Percentiles rank a stretch among this genome's conserved stretches.
These are phyloP conservation scores for Ectropis grisescens DNA, from an alignment of 1,140 invertebrate species.

Conservation along the genomic window DNA sequence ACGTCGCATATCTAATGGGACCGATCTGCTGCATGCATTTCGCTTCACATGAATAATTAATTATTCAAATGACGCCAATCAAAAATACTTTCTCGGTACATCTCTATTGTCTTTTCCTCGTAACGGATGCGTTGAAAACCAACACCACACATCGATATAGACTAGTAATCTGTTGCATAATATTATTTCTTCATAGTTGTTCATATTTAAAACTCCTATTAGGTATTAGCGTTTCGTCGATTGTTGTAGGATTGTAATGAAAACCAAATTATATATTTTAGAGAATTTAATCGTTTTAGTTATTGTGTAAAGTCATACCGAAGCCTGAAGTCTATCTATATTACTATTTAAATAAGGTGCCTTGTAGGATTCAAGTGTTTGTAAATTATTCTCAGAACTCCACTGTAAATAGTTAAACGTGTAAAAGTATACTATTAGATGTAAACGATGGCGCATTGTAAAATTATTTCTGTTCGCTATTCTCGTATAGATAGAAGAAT, in stretches of 20 bases:
- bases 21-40: conserved; percentile 57
- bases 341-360: conserved; percentile 65
- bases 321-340: conserved; percentile 61
- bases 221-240: conserved; percentile 58
- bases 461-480: conserved; percentile 39
- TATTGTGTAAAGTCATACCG: conserved; percentile 65
- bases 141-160: conserved; percentile 34
- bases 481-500: conserved; percentile 45
- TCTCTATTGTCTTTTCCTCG: conserved; percentile 18
- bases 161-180: conserved; percentile 64
- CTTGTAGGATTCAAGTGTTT: conserved; percentile 57
- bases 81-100: conserved; percentile 40
- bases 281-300: conserved; percentile 65
- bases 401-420: conserved; percentile 62
- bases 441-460: conserved; percentile 49
- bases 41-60: conserved; percentile 65
- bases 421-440: conserved; percentile 64
- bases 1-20: conserved; percentile 61
- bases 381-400: conserved; percentile 64
- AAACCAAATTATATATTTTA: conserved; percentile 70
- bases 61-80: conserved; percentile 59
- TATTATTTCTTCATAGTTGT: conserved; percentile 69
- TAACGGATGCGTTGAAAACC: conserved; percentile 19
- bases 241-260: conserved; percentile 66
- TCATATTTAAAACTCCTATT: conserved; percentile 69